Conservation (phyloP, 1,140 invertebrate genomes). For the Amphibalanus amphitrite region DNA sequence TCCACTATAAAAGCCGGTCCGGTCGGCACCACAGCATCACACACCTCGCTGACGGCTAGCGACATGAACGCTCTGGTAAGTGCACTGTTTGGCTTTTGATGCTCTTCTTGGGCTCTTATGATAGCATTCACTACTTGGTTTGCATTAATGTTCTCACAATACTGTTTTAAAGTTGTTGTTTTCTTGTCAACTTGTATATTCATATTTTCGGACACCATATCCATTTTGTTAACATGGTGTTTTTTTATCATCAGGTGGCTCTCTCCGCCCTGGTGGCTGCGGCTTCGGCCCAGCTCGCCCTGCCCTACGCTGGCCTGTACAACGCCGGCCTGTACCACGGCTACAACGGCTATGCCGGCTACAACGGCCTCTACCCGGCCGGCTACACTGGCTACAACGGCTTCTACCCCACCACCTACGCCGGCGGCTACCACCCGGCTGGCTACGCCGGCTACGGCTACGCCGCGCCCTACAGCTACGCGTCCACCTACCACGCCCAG, state of each 20-base stretch:
- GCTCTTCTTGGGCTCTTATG: too few relatives aligned
- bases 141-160: too few relatives aligned
- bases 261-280: slow-evolving; percentile 21
- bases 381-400: slow-evolving; percentile 4
- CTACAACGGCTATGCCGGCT: slow-evolving; percentile 7
- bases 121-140: too few relatives aligned
- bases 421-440: neutral
- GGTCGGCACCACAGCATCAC: neutral
- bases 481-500: slow-evolving; percentile 36
- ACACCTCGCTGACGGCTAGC: neutral
- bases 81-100: too few relatives aligned
- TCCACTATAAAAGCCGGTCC: neutral
- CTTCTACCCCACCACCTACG: slow-evolving; percentile 2
- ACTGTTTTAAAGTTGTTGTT: too few relatives aligned
- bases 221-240: neutral
- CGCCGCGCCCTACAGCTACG: slow-evolving; percentile 8
- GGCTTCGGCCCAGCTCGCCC: slow-evolving; percentile 12
- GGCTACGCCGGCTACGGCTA: slow-evolving; percentile 7
- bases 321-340: slow-evolving; percentile 1
- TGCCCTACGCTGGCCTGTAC: slow-evolving; percentile 8
- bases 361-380: slow-evolving; percentile 10
- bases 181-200: too few relatives aligned
- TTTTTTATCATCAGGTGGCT: slow-evolving; percentile 21
- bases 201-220: too few relatives aligned
- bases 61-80: slow-evolving; percentile 1